Evolutionary conservation across 2,797 vertebrate species (phyloP).

Genomic region (Monodelphis domestica): DNA sequence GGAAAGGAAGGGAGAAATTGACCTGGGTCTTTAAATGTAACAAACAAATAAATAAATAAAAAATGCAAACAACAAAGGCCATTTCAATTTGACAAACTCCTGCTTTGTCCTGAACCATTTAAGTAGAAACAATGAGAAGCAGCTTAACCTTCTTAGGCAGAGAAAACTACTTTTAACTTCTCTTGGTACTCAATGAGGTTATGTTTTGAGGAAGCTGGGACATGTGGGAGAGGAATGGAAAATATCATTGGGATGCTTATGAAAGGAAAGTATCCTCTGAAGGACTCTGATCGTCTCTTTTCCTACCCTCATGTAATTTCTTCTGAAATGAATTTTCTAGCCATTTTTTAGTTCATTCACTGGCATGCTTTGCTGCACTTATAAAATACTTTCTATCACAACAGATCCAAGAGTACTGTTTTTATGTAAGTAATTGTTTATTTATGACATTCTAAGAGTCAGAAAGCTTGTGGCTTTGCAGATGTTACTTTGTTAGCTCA

Average conservation of each 20-base stretch:
- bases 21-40: too few relatives aligned
- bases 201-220: not conserved
- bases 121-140: not conserved
- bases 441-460: not conserved
- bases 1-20: too few relatives aligned
- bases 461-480: not conserved
- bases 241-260: not conserved
- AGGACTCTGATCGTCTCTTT: not conserved
- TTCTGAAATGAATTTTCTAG: not conserved
- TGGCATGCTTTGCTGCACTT: not conserved
- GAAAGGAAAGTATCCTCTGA: slow-evolving; percentile 10
- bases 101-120: not conserved
- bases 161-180: not conserved
- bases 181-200: not conserved
- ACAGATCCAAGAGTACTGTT: not conserved
- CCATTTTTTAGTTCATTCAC: not conserved
- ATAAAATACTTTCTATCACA: not conserved
- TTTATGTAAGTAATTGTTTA: not conserved
- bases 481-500: not conserved
- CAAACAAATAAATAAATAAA: too few relatives aligned
- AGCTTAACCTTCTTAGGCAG: not conserved
- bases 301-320: not conserved
- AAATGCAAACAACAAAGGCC: not conserved
- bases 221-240: not conserved
- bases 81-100: not conserved